A percentile compares a stretch with the other conserved stretches of the same genome.
Conservation (phyloP, 2,113 vertebrate species). For the Cyprinodon tularosa region DNA sequence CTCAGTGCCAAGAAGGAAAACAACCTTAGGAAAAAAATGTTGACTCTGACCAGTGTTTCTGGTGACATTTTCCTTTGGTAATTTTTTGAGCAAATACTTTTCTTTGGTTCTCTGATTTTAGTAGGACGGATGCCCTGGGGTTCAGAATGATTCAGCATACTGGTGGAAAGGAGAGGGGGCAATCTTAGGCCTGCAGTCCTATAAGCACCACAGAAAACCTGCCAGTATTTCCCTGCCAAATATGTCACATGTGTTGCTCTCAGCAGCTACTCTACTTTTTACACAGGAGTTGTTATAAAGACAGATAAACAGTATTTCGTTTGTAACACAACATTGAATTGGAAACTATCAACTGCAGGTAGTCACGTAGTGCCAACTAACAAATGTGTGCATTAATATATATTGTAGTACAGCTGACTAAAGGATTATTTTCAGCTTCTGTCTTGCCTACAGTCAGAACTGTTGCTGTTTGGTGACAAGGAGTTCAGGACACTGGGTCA, state of each 20-base stretch:
- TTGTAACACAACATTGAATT: conserved; percentile 15
- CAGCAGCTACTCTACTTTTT: conserved; percentile 35
- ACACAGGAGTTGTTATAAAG: conserved; percentile 22
- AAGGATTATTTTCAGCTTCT: conserved; percentile 14
- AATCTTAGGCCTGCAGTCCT: conserved; percentile 6
- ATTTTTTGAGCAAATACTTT: background rate
- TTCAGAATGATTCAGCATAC: conserved; percentile 26
- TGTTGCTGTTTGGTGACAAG: background rate
- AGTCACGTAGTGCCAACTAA: conserved; percentile 16
- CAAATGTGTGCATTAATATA: conserved; percentile 2
- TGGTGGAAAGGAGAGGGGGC: conserved; percentile 12
- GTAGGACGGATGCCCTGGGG: conserved; percentile 8
- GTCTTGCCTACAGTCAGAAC: conserved; percentile 17
- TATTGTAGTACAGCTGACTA: background rate
- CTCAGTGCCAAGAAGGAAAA: background rate
- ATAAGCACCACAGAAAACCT: conserved; percentile 7
- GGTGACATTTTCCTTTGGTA: conserved; percentile 14
- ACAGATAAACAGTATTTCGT: conserved; percentile 36
- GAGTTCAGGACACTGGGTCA: conserved; percentile 46
- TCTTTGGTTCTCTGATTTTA: conserved; percentile 33
- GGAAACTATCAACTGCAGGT: conserved; percentile 2
- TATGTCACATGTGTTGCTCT: conserved; percentile 20
- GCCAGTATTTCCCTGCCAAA: conserved; percentile 11
- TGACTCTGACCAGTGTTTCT: background rate
- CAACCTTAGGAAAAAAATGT: background rate